Conservation (phyloP, 2,797 vertebrate species). For the Takifugu rubripes region DNA sequence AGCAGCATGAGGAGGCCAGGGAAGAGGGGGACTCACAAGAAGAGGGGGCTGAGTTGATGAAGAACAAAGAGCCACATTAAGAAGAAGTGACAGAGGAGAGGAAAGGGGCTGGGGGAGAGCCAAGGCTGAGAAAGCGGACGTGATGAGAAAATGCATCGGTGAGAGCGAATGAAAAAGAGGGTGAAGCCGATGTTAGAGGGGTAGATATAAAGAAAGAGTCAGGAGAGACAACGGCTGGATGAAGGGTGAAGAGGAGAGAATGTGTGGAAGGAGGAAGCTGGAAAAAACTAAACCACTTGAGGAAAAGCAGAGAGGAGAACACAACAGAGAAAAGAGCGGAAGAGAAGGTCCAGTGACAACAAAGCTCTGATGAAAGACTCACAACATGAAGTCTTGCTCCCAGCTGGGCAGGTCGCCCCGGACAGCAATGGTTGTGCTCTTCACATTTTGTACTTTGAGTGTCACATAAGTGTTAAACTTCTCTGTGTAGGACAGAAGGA, state of each 20-base stretch:
- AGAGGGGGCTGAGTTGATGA: constrained; percentile 30
- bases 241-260: constrained; percentile 38
- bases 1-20: constrained; percentile 9
- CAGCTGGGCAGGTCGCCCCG: constrained; percentile 93
- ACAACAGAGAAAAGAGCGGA: constrained; percentile 12
- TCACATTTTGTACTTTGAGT: constrained; percentile 99
- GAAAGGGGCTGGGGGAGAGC: constrained; percentile 27
- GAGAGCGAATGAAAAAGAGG: constrained; percentile 47
- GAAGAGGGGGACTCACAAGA: background rate
- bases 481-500: constrained; percentile 71
- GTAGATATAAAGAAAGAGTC: constrained; percentile 30
- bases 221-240: constrained; percentile 39
- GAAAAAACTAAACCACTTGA: constrained; percentile 18
- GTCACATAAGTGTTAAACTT: constrained; percentile 98
- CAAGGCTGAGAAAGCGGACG: constrained; percentile 37
- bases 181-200: constrained; percentile 25
- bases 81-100: constrained; percentile 40
- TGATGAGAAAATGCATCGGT: constrained; percentile 29
- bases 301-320: constrained; percentile 20
- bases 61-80: constrained; percentile 38
- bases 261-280: constrained; percentile 11
- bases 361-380: constrained; percentile 67
- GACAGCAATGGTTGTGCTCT: constrained; percentile 96
- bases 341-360: constrained; percentile 18
- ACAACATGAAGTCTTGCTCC: constrained; percentile 99